These are phyloP conservation scores for Oreortyx pictus DNA, from an alignment of 2,797 vertebrate genomes.

Conservation along the genomic window DNA sequence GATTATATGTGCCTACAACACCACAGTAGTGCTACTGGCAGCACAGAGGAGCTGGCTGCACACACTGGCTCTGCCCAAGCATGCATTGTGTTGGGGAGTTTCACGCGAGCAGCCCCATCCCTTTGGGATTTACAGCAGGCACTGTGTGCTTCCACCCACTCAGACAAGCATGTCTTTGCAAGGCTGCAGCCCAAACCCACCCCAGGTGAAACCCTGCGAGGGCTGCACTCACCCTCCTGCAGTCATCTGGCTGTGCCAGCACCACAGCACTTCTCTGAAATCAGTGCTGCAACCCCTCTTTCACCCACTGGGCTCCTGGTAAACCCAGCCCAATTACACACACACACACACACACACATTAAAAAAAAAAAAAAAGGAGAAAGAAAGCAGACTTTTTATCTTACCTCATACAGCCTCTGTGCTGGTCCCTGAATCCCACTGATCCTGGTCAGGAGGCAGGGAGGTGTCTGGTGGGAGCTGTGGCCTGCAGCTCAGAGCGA, in stretches of 20 bases:
- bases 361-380: too few species aligned
- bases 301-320: background rate
- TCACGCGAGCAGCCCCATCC: accelerated
- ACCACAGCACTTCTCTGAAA: background rate
- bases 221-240: background rate
- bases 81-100: background rate
- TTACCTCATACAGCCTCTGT: background rate
- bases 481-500: background rate
- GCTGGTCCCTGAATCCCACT: too few species aligned
- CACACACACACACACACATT: too few species aligned
- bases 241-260: too few species aligned
- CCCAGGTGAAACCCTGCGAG: accelerated
- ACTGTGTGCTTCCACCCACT: background rate
- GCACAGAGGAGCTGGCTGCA: background rate
- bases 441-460: background rate
- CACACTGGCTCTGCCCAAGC: background rate
- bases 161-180: background rate
- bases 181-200: background rate
- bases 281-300: accelerated
- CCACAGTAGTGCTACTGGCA: background rate
- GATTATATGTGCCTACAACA: accelerated
- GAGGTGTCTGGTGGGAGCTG: background rate
- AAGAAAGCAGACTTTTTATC: background rate
- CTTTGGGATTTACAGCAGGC: background rate
- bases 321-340: background rate